Base-by-base conservation (phyloP, 1,140 invertebrate species). In the Rhopalosiphum padi region DNA sequence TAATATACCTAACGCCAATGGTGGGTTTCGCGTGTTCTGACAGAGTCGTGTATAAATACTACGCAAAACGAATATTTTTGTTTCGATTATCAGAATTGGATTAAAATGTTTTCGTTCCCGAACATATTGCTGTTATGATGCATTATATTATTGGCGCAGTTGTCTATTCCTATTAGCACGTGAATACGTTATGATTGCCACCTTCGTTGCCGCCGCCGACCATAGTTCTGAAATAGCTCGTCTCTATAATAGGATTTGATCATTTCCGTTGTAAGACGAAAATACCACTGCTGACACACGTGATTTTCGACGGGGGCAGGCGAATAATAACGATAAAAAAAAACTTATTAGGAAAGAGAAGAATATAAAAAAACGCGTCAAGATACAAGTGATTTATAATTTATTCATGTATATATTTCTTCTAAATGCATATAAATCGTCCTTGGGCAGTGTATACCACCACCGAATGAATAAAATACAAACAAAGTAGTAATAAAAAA, bases 301-400 rank as follows among this genome's bases (percentile, higher is more conserved):
- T 90, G 89, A 68, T 90, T 90, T 90, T 90, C 51, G 53, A 68
- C 37, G 51, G 88, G 88, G 37, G 51, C 88, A 43, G 53, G 53
- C 53, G 15, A 90, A 43, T 43, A 55, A 89, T 89, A 89, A 89
- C 37, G 35, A 89, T 89, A 55, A 89, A 43, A 60, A 60, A 90
- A 90, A 90, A 41, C 35, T 90, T 55, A 60, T 90, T 90, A 60
- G 88, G 88, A 60, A 90, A 41, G 51, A 90, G 87, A 88, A 60
- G 23, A 90, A 30, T 90, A 90, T 41, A 90, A 92, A 91, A 91
- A 89, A 53, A 55, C 88, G 77, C 91, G 91, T 93, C 82, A 51
- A 83, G 91, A 93, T 46, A 43, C 91, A 43, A 93, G 91, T 93
- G 82, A 93, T 85, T 93, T 92, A 92, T 83, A 92, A 92, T 92